A percentile compares a stretch with the other conserved stretches of the same genome.
Evolutionary conservation across 2,797 vertebrate species (phyloP).

Genomic region (Pseudochaenichthys georgianus): DNA sequence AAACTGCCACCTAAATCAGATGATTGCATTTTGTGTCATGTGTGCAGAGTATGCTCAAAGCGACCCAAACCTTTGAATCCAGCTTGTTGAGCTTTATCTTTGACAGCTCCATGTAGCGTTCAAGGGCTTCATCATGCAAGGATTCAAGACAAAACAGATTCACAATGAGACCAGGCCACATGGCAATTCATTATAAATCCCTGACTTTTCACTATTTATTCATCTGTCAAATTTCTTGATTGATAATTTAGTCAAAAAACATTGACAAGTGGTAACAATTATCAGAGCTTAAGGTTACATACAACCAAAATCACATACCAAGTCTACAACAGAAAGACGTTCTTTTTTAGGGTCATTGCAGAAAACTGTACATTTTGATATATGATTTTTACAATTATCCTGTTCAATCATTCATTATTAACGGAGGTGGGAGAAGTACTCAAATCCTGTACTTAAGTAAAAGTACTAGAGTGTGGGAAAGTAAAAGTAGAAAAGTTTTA

Average conservation of each 20-base stretch:
- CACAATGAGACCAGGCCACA: constrained; percentile 12
- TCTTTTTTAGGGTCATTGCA: too few relatives aligned
- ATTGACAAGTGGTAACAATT: background rate
- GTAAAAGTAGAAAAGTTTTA: too few relatives aligned
- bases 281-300: background rate
- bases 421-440: too few relatives aligned
- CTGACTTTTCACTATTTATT: background rate
- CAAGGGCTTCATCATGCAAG: constrained; percentile 50
- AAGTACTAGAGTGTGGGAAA: too few relatives aligned
- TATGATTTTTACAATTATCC: too few relatives aligned
- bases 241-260: too few relatives aligned
- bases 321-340: too few relatives aligned
- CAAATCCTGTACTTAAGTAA: too few relatives aligned
- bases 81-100: constrained; percentile 20
- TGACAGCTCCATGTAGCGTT: constrained; percentile 23
- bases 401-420: too few relatives aligned
- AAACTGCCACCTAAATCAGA: background rate
- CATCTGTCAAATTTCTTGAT: background rate
- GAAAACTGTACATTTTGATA: too few relatives aligned
- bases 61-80: constrained; percentile 57
- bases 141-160: constrained; percentile 12
- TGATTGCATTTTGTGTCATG: background rate
- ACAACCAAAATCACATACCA: too few relatives aligned
- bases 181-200: background rate
- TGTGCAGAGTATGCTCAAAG: background rate